Percentiles rank a stretch among this genome's conserved stretches.
Conservation (phyloP, 2,113 vertebrate genomes). For the Pterophyllum scalare region DNA sequence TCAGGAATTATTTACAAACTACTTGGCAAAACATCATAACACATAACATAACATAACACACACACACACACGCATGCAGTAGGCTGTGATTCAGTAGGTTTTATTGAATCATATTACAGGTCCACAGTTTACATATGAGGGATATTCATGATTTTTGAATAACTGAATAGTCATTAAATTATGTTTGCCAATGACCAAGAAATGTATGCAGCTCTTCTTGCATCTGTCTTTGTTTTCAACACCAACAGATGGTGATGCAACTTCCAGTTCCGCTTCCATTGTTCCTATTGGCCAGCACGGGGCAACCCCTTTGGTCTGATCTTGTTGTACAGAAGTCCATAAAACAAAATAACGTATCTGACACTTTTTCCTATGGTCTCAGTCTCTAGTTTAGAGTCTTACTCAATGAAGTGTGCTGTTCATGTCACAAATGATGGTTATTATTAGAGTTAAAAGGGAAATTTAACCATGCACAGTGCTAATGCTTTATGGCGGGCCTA, state of each 20-base stretch:
- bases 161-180: neutral
- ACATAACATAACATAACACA: too few species aligned
- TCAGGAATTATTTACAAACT: neutral
- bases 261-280: too few species aligned
- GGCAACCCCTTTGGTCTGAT: too few species aligned
- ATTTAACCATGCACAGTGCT: too few species aligned
- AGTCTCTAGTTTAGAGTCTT: neutral
- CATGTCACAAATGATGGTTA: neutral
- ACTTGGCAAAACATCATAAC: neutral
- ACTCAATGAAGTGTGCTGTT: neutral
- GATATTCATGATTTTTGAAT: neutral
- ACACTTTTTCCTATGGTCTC: neutral
- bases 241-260: neutral
- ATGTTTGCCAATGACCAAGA: rapidly evolving
- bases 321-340: too few species aligned
- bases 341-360: too few species aligned
- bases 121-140: neutral
- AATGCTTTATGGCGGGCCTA: too few species aligned
- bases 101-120: rapidly evolving
- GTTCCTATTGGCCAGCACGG: too few species aligned
- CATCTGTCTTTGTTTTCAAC: neutral
- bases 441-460: too few species aligned
- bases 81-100: neutral
- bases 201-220: neutral
- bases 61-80: too few species aligned